Evolutionary conservation across 92 coral and sea anemone species (phyloP).

Genomic region (Epizoanthus fatuus): DNA sequence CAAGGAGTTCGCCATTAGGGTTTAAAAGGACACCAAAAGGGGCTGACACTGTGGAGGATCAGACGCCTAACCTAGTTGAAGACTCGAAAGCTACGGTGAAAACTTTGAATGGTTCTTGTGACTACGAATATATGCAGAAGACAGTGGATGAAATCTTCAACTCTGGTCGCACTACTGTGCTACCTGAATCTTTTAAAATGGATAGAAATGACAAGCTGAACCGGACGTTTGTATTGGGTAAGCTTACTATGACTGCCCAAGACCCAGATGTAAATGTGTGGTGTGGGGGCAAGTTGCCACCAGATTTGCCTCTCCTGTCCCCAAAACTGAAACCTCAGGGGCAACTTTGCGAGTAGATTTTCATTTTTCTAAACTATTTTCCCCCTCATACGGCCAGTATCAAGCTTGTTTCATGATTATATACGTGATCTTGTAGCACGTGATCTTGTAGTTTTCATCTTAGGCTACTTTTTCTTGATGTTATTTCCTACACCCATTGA

Average conservation of each 20-base stretch:
- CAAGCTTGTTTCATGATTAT: too few relatives aligned
- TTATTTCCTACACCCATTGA: too few relatives aligned
- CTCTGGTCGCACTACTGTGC: conserved; percentile 19
- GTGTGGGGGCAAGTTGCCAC: background rate
- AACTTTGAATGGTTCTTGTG: background rate
- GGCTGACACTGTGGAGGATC: conserved; percentile 7
- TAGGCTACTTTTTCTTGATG: too few relatives aligned
- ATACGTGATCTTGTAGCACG: too few relatives aligned
- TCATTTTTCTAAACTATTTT: too few relatives aligned
- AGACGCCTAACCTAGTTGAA: background rate
- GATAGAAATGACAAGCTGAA: conserved; percentile 80
- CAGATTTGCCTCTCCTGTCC: too few relatives aligned
- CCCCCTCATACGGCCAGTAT: too few relatives aligned
- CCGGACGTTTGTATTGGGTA: conserved; percentile 89
- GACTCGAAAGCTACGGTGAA: conserved; percentile 34
- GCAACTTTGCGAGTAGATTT: too few relatives aligned
- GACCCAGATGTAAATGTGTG: background rate
- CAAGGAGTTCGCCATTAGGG: conserved; percentile 1
- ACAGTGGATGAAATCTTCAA: conserved; percentile 79
- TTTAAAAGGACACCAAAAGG: conserved; percentile 11
- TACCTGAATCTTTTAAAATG: conserved; percentile 83
- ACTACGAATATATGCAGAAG: conserved; percentile 52
- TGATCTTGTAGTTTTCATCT: too few relatives aligned
- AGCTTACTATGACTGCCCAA: conserved; percentile 4
- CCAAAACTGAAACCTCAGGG: too few relatives aligned